phyloP scores from a whole-genome alignment of 2,113 vertebrate species.

The Nothobranchius kuhntae region DNA sequence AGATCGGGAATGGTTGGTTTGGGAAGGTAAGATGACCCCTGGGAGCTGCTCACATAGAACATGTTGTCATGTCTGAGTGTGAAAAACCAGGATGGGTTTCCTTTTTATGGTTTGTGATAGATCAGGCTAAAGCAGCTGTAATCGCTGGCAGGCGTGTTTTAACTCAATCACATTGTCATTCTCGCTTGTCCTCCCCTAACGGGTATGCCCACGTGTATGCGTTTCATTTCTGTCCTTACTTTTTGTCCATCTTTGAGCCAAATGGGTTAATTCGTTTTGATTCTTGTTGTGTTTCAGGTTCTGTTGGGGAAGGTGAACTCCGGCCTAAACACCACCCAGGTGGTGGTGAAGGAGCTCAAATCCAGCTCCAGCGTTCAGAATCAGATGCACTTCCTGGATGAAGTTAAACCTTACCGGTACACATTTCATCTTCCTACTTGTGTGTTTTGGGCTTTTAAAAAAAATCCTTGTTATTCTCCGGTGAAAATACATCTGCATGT shows the following conservation, averaged over 20 bases:
- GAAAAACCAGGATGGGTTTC: too few relatives aligned
- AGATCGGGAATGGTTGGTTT: conserved; percentile 94
- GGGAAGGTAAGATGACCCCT: conserved; percentile 85
- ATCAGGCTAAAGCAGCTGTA: neutral
- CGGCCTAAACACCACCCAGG: conserved; percentile 85
- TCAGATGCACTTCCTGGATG: conserved; percentile 94
- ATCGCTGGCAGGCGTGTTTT: neutral
- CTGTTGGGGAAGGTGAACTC: conserved; percentile 91
- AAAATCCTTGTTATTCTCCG: neutral
- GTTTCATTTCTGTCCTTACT: conserved; percentile 3
- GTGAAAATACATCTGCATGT: too few relatives aligned
- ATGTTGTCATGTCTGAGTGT: too few relatives aligned
- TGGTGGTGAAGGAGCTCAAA: conserved; percentile 95
- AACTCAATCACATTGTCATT: conserved; percentile 46
- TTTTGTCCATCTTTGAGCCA: neutral
- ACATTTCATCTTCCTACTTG: neutral
- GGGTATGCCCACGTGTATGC: conserved; percentile 59
- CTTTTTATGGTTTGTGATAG: neutral
- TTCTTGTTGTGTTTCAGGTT: conserved; percentile 77
- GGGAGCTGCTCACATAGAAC: neutral
- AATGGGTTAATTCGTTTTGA: conserved; percentile 5
- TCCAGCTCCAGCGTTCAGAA: conserved; percentile 87
- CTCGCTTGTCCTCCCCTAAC: conserved; percentile 26
- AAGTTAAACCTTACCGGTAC: conserved; percentile 90
- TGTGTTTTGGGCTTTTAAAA: neutral